These are phyloP conservation scores for Hipposideros larvatus DNA, from an alignment of 2,797 vertebrate species.

Conservation along the genomic window DNA sequence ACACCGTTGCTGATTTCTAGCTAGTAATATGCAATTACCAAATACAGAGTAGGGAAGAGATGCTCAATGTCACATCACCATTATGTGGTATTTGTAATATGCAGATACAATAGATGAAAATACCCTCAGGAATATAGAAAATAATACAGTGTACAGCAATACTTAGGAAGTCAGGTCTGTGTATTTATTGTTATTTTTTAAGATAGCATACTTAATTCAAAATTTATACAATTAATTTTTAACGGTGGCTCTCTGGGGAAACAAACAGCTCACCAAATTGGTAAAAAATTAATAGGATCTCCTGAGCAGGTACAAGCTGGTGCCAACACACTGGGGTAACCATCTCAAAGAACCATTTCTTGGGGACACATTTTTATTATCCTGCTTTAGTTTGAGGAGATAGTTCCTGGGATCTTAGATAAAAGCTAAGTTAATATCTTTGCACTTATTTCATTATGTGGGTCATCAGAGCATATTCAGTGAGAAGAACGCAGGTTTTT, in stretches of 20 bases:
- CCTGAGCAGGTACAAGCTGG: background rate
- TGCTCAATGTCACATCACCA: background rate
- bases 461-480: background rate
- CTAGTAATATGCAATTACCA: background rate
- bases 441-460: background rate
- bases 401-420: background rate
- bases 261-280: conserved; percentile 28
- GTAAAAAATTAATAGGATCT: conserved; percentile 8
- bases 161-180: conserved; percentile 13
- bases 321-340: background rate
- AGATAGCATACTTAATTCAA: conserved; percentile 46
- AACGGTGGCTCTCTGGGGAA: background rate
- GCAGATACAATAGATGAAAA: background rate
- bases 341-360: background rate
- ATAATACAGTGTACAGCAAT: background rate
- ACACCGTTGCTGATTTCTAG: background rate
- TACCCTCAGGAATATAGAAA: background rate
- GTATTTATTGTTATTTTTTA: conserved; percentile 26
- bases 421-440: background rate
- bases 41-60: background rate
- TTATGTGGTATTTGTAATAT: background rate
- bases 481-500: background rate
- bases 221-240: conserved; percentile 51
- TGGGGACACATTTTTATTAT: background rate
- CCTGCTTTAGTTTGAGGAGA: conserved; percentile 11